Evolutionary conservation across 2,888 invertebrate genomes (phyloP).

Genomic region (Bedellia somnulentella): DNA sequence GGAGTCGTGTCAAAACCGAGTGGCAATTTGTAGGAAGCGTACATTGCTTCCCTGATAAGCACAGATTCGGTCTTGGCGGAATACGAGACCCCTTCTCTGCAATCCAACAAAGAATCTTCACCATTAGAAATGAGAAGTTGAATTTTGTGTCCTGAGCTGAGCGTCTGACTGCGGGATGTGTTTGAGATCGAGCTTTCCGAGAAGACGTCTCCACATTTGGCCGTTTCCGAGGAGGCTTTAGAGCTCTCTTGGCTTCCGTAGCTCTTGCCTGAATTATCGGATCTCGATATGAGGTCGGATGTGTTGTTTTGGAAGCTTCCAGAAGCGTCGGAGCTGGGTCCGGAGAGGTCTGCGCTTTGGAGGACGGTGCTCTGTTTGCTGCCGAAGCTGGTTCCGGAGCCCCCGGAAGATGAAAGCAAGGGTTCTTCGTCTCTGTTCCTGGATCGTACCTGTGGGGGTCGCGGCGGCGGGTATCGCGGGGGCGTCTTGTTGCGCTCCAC

Average conservation of each 20-base stretch:
- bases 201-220: conserved; percentile 38
- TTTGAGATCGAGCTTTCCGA: conserved; percentile 39
- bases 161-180: conserved; percentile 28
- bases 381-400: conserved; percentile 45
- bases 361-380: conserved; percentile 47
- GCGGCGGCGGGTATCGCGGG: conserved; percentile 85
- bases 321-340: conserved; percentile 35
- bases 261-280: conserved; percentile 43
- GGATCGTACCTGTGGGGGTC: conserved; percentile 67
- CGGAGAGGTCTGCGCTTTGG: conserved; percentile 31
- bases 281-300: conserved; percentile 37
- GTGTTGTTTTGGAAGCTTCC: conserved; percentile 43
- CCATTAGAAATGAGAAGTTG: conserved; percentile 48
- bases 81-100: conserved; percentile 45
- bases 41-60: conserved; percentile 46
- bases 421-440: conserved; percentile 48
- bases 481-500: conserved; percentile 89
- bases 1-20: conserved; percentile 53
- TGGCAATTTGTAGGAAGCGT: conserved; percentile 48
- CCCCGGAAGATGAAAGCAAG: conserved; percentile 35
- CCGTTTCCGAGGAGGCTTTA: conserved; percentile 41
- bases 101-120: conserved; percentile 45
- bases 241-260: conserved; percentile 44
- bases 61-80: conserved; percentile 55
- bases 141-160: conserved; percentile 43